phyloP scores from a whole-genome alignment of 2,797 vertebrate genomes.

The Darevskia mixta region DNA sequence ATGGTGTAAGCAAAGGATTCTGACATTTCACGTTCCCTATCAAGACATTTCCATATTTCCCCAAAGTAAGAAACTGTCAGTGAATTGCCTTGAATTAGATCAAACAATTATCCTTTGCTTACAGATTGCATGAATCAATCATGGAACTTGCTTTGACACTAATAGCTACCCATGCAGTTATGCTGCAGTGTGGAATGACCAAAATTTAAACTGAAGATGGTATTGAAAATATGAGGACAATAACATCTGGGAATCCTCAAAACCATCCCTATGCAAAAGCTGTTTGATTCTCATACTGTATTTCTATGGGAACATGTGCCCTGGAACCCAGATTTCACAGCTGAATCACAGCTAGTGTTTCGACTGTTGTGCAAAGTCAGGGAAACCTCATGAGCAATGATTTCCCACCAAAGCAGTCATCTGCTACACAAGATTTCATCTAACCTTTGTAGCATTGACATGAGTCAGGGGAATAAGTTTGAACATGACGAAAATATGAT shows the following conservation, averaged over 20 bases:
- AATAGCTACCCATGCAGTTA: conserved; percentile 20
- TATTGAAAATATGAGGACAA: conserved; percentile 21
- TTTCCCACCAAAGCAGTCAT: not conserved
- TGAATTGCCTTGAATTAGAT: conserved; percentile 27
- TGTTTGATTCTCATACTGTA: conserved; percentile 17
- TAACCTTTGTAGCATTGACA: not conserved
- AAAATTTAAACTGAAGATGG: conserved; percentile 30
- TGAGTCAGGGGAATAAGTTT: not conserved
- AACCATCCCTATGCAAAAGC: conserved; percentile 26
- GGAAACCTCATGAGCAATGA: not conserved
- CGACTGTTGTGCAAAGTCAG: not conserved
- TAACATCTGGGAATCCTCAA: conserved; percentile 14
- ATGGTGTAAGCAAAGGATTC: conserved; percentile 13
- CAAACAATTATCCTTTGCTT: conserved; percentile 30
- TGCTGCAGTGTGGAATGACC: not conserved
- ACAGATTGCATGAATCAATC: conserved; percentile 24
- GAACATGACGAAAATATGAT: not conserved
- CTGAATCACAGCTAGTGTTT: not conserved
- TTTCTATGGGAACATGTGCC: not conserved
- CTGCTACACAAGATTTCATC: not conserved
- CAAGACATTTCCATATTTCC: conserved; percentile 44
- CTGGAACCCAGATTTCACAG: not conserved
- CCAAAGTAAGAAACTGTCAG: conserved; percentile 1
- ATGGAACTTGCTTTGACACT: not conserved
- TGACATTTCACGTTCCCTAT: conserved; percentile 42